These are phyloP conservation scores for Lithosia quadra DNA, from an alignment of 2,888 invertebrate genomes.

Conservation along the genomic window DNA sequence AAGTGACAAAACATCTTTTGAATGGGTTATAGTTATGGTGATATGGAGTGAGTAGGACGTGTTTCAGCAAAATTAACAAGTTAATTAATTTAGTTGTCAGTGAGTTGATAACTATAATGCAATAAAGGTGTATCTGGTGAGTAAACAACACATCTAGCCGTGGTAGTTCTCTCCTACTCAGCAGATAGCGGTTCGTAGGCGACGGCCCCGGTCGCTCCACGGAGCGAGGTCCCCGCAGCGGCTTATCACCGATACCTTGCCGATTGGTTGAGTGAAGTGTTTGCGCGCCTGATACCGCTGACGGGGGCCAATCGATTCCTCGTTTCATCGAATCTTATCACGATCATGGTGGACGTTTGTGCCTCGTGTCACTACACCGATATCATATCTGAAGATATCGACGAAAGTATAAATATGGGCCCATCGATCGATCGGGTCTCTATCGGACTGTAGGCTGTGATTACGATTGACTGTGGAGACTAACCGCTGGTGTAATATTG, in stretches of 20 bases:
- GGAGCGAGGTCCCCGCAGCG: constrained; percentile 57
- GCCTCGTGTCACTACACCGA: constrained; percentile 80
- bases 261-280: constrained; percentile 84
- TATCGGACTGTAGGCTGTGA: constrained; percentile 82
- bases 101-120: constrained; percentile 75
- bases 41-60: neutral
- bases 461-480: constrained; percentile 70
- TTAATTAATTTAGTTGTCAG: constrained; percentile 69
- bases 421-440: constrained; percentile 86
- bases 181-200: constrained; percentile 73
- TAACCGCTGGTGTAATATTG: constrained; percentile 55
- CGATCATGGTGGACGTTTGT: constrained; percentile 82
- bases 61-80: constrained; percentile 50
- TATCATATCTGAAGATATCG: constrained; percentile 85
- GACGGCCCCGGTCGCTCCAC: constrained; percentile 58
- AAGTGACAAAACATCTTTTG: neutral
- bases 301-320: constrained; percentile 83
- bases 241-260: constrained; percentile 75
- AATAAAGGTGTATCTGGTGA: constrained; percentile 81
- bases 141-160: constrained; percentile 75
- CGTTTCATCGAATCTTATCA: constrained; percentile 81
- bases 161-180: constrained; percentile 66
- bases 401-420: constrained; percentile 86
- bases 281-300: constrained; percentile 77
- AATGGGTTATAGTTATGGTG: neutral